A percentile compares a stretch with the other conserved stretches of the same genome.
Evolutionary conservation across 2,797 vertebrate genomes (phyloP).

Genomic region (Pseudochirops cupreus): DNA sequence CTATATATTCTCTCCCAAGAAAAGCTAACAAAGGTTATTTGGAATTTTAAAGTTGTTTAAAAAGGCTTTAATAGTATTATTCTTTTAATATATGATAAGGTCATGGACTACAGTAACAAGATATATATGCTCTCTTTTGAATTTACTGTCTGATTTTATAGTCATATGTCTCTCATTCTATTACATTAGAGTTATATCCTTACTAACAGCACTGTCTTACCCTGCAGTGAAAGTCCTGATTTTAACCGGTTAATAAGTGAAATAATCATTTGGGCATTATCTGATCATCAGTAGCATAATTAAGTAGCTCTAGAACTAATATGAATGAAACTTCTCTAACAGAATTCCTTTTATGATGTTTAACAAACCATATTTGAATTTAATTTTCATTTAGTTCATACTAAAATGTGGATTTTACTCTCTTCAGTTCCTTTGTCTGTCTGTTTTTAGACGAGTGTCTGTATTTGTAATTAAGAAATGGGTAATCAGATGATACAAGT

Average conservation of each 20-base stretch:
- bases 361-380: constrained; percentile 57
- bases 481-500: constrained; percentile 34
- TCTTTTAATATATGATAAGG: neutral
- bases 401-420: constrained; percentile 51
- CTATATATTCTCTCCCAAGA: neutral
- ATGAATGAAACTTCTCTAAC: constrained; percentile 35
- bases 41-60: neutral
- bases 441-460: constrained; percentile 34
- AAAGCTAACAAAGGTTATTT: neutral
- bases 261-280: constrained; percentile 47
- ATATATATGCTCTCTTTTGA: neutral
- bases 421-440: constrained; percentile 44
- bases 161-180: constrained; percentile 21
- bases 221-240: constrained; percentile 22
- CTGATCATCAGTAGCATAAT: constrained; percentile 36
- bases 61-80: neutral
- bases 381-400: constrained; percentile 64
- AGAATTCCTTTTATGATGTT: constrained; percentile 63
- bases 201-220: constrained; percentile 22
- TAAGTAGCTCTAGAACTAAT: constrained; percentile 36
- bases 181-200: constrained; percentile 30
- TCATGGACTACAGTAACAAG: neutral
- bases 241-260: constrained; percentile 55
- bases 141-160: constrained; percentile 24
- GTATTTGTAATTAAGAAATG: constrained; percentile 22